These are phyloP conservation scores for Helicolenus hilgendorfi DNA, from an alignment of 2,797 vertebrate species.

Conservation along the genomic window DNA sequence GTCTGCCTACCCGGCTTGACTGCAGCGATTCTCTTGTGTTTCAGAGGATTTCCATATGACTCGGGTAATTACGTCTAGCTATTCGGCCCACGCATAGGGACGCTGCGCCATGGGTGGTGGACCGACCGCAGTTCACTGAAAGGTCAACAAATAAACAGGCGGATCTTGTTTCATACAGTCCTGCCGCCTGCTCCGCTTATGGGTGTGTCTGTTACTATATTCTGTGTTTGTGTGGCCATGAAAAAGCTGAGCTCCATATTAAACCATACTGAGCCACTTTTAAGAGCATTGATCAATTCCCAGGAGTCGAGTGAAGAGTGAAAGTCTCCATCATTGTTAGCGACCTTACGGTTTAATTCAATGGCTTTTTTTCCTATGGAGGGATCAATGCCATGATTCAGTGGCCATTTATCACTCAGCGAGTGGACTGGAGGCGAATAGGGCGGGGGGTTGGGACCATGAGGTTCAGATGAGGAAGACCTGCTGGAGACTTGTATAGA, in stretches of 20 bases:
- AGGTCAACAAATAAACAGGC: conserved; percentile 82
- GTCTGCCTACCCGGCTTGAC: conserved; percentile 55
- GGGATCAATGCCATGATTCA: conserved; percentile 61
- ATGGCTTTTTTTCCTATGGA: conserved; percentile 39
- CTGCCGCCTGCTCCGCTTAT: conserved; percentile 17
- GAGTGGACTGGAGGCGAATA: neutral
- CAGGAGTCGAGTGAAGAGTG: conserved; percentile 45
- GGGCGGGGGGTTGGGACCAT: neutral
- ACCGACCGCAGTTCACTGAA: conserved; percentile 69
- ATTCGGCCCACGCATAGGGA: conserved; percentile 50
- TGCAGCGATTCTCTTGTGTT: conserved; percentile 55
- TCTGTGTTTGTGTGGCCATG: neutral
- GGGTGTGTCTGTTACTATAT: conserved; percentile 19
- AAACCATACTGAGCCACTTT: conserved; percentile 31
- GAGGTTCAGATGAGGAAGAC: neutral
- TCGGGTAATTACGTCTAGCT: conserved; percentile 56
- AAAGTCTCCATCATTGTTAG: conserved; percentile 57
- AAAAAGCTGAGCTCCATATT: conserved; percentile 11
- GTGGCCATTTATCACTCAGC: conserved; percentile 48
- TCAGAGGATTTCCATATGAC: conserved; percentile 67
- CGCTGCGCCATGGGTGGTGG: conserved; percentile 64
- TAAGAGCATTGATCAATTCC: conserved; percentile 70
- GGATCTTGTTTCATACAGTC: conserved; percentile 62
- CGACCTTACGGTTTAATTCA: conserved; percentile 69
- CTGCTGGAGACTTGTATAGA: neutral